phyloP scores from a whole-genome alignment of 2,888 invertebrate species.

The Megalurothrips usitatus region DNA sequence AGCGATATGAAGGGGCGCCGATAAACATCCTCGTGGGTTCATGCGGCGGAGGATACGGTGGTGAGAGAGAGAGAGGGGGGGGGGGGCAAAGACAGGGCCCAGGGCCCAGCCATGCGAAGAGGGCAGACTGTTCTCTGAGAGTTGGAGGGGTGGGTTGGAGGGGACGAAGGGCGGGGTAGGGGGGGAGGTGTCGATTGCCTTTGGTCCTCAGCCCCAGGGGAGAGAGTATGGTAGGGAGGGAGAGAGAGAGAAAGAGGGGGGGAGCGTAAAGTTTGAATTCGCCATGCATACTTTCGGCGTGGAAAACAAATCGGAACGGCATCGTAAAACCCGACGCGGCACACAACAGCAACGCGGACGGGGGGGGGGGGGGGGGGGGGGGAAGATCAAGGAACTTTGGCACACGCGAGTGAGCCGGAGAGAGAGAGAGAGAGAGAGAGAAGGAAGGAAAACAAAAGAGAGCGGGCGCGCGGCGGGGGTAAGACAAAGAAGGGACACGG shows the following conservation, averaged over 20 bases:
- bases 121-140: no score
- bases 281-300: neutral
- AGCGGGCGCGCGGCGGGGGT: no score
- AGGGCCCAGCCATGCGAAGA: neutral
- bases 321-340: neutral
- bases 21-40: neutral
- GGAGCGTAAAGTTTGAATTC: neutral
- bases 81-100: neutral
- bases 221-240: no score
- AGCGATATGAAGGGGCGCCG: neutral
- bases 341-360: neutral
- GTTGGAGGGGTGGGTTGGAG: neutral
- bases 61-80: neutral
- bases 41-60: neutral
- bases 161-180: neutral
- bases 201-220: no score
- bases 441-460: no score
- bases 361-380: neutral
- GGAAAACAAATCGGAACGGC: neutral
- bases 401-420: no score
- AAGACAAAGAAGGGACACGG: no score
- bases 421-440: no score
- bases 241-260: no score
- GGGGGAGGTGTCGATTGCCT: neutral
- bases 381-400: neutral